phyloP scores from a whole-genome alignment of 2,113 vertebrate species.

The Prionailurus viverrinus region DNA sequence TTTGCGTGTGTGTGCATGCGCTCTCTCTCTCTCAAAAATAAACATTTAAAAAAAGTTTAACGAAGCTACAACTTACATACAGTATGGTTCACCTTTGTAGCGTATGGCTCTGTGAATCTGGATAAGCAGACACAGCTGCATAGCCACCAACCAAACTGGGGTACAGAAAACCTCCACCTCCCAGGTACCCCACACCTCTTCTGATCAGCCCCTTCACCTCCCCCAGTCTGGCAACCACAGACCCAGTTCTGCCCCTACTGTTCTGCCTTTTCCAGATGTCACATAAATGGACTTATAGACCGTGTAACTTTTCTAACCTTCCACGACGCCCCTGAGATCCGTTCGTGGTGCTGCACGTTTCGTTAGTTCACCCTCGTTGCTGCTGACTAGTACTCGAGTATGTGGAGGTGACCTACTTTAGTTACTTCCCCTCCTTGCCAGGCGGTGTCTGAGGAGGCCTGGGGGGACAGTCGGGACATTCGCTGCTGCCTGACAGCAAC shows the following conservation, averaged over 20 bases:
- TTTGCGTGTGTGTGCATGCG: no score
- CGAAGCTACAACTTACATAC: not conserved
- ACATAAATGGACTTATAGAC: accelerated
- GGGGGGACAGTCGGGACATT: no score
- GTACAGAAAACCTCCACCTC: accelerated
- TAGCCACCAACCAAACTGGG: not conserved
- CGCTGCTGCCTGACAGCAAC: not conserved
- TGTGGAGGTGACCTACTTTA: not conserved
- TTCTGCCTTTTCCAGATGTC: not conserved
- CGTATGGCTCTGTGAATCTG: not conserved
- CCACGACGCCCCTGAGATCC: not conserved
- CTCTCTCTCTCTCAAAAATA: no score
- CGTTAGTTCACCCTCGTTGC: not conserved
- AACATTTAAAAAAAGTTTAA: not conserved
- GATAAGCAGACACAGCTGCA: not conserved
- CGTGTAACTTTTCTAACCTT: not conserved
- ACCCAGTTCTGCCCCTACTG: not conserved
- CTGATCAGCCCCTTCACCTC: not conserved
- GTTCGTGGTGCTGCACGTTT: accelerated
- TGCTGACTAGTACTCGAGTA: accelerated
- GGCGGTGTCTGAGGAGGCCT: not conserved
- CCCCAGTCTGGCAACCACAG: not conserved
- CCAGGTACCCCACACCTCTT: accelerated
- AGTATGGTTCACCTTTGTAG: not conserved
- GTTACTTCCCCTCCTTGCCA: not conserved